phyloP scores from a whole-genome alignment of 2,113 vertebrate species.

The Microcebus tavaratra region DNA sequence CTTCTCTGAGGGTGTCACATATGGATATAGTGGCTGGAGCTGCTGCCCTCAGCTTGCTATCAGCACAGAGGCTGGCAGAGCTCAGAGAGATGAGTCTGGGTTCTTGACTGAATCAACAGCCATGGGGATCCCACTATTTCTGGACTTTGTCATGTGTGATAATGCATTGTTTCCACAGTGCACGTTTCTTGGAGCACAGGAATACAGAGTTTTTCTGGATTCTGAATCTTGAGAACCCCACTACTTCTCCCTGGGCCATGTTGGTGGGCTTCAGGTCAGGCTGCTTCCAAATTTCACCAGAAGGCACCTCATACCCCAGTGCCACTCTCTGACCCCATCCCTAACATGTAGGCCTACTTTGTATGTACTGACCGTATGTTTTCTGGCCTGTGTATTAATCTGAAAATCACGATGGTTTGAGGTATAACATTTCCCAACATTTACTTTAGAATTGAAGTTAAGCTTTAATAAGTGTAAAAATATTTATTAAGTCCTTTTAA shows the following conservation, averaged over 20 bases:
- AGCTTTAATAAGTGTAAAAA: neutral
- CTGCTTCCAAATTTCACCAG: neutral
- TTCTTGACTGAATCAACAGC: neutral
- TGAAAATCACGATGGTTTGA: neutral
- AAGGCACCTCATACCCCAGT: neutral
- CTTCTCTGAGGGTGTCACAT: neutral
- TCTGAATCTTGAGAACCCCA: neutral
- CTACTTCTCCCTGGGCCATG: neutral
- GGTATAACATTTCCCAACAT: neutral
- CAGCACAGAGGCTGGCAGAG: neutral
- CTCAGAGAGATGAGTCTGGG: neutral
- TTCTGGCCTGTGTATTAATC: neutral
- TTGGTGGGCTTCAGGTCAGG: neutral
- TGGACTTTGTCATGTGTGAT: neutral
- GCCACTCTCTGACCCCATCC: neutral
- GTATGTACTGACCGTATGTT: neutral
- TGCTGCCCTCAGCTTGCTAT: neutral
- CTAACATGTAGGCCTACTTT: neutral
- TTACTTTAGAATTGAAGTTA: conserved; percentile 19
- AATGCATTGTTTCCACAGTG: neutral
- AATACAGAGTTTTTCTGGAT: neutral
- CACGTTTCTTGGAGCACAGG: neutral
- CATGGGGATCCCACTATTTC: neutral
- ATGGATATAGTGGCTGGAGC: neutral
- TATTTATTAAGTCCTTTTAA: neutral